Base-by-base conservation (phyloP, 2,888 invertebrate species). In the Cactoblastis cactorum region DNA sequence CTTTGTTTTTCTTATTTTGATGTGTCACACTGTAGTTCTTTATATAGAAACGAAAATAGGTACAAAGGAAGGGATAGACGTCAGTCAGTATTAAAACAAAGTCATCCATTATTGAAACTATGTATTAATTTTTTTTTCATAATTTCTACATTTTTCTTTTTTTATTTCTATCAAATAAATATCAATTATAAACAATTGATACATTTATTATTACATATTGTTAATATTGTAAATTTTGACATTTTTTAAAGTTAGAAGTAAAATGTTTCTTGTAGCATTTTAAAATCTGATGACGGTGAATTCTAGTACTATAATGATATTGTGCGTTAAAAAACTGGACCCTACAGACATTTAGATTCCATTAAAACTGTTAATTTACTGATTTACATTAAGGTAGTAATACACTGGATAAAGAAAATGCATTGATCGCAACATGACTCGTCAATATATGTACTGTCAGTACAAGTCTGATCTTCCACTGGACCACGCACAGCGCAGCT, bases 261-360 rank as follows among this genome's bases (percentile, higher is more conserved):
- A 81, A 80, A 80, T 77, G 77, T 74, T n/a, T 78, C 79, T 79
- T 80, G 77, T 77, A 71, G 70, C 71, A 71, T 80, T 81, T 80
- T 79, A 69, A 73, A 77, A 80, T 76, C 74, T 70, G 80, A 82
- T 83, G 86, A 83, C 78, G 82, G 87, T 87, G 88, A 83, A 69
- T 61, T 83, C 83, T 86, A 85, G 79, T 76, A 76, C 83, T 83
- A 87, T n/a, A n/a, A n/a, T 85, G 85, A 86, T 85, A 88, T 89
- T 89, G 90, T 90, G 90, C 90, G 89, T 88, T 70, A 73, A 71
- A 83, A 88, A 87, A 87, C 89, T 88, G 89, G 89, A 88, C 88
- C 89, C 89, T 89, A 88, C 86, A 74, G 82, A 89, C 89, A 88
- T 85, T 87, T 81, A 88, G 83, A 89, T 85, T 87, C 84, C 76